Percentiles rank a stretch among this genome's conserved stretches.
These are phyloP conservation scores for Pocillopora grandis DNA, from an alignment of 92 coral and sea anemone genomes.

Conservation along the genomic window DNA sequence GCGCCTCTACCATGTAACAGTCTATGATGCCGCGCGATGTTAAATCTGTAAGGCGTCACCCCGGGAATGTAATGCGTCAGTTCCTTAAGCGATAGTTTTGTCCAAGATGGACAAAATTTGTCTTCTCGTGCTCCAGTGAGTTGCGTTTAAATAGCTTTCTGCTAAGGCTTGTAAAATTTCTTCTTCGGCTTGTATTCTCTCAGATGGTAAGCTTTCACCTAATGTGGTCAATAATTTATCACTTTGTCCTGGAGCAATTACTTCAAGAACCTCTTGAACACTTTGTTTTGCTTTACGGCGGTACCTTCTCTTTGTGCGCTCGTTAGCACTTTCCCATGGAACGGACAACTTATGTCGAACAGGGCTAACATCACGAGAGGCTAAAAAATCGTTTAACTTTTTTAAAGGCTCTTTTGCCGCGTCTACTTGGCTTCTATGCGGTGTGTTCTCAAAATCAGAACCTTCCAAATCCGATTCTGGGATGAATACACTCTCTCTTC, in stretches of 20 bases:
- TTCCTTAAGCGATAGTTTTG: slow-evolving; percentile 16
- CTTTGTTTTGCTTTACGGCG: slow-evolving; percentile 55
- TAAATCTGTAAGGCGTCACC: slow-evolving; percentile 32
- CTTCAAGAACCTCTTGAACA: slow-evolving; percentile 55
- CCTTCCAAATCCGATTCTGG: slow-evolving; percentile 20
- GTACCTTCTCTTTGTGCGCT: slow-evolving; percentile 54
- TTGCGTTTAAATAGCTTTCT: slow-evolving; percentile 34
- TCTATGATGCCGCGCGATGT: slow-evolving; percentile 45
- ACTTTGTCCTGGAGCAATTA: slow-evolving; percentile 53
- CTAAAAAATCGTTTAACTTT: slow-evolving; percentile 40
- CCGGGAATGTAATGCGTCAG: slow-evolving; percentile 41
- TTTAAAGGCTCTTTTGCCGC: slow-evolving; percentile 11
- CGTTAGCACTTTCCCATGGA: slow-evolving; percentile 60
- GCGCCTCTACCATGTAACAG: slow-evolving; percentile 34
- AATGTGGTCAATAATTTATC: slow-evolving; percentile 23
- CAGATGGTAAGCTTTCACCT: not conserved
- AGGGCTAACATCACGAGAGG: slow-evolving; percentile 24
- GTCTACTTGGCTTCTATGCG: slow-evolving; percentile 19
- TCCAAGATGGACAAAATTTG: slow-evolving; percentile 25
- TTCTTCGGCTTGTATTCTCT: slow-evolving; percentile 23
- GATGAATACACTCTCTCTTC: slow-evolving; percentile 30
- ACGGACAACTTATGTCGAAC: slow-evolving; percentile 34
- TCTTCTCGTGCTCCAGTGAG: slow-evolving; percentile 35
- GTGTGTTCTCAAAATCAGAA: slow-evolving; percentile 23
- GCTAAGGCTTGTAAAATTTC: slow-evolving; percentile 35